These are phyloP conservation scores for Drosophila aldrichi DNA, from an alignment of 2,888 invertebrate genomes.

Conservation along the genomic window DNA sequence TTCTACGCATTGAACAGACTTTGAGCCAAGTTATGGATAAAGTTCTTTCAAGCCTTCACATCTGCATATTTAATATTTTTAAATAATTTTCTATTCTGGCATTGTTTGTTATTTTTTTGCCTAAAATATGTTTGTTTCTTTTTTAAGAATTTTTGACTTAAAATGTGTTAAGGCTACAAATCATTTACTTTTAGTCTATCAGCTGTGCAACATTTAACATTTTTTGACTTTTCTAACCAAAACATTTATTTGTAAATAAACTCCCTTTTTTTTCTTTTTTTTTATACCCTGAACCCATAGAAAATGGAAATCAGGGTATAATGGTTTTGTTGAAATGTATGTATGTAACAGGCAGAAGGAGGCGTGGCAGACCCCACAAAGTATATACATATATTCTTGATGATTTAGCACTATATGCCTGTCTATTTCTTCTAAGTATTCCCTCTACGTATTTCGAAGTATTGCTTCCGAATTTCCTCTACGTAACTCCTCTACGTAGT, in stretches of 20 bases:
- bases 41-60: neutral
- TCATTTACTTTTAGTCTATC: neutral
- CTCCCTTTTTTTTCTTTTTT: neutral
- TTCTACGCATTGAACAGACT: neutral
- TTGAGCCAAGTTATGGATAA: neutral
- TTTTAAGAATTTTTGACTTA: neutral
- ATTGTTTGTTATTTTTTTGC: neutral
- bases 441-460: too few species aligned
- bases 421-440: too few species aligned
- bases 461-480: too few species aligned
- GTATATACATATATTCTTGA: too few species aligned
- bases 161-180: too few species aligned
- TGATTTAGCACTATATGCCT: too few species aligned
- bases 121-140: neutral
- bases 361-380: too few species aligned
- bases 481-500: too few species aligned
- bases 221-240: neutral
- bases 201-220: neutral
- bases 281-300: neutral
- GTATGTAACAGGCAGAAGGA: too few species aligned
- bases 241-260: neutral
- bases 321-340: too few species aligned
- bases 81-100: too few species aligned
- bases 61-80: neutral
- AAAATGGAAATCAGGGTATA: too few species aligned